Conservation (phyloP, 2,888 invertebrate genomes). For the Scaptomyza polygonia region DNA sequence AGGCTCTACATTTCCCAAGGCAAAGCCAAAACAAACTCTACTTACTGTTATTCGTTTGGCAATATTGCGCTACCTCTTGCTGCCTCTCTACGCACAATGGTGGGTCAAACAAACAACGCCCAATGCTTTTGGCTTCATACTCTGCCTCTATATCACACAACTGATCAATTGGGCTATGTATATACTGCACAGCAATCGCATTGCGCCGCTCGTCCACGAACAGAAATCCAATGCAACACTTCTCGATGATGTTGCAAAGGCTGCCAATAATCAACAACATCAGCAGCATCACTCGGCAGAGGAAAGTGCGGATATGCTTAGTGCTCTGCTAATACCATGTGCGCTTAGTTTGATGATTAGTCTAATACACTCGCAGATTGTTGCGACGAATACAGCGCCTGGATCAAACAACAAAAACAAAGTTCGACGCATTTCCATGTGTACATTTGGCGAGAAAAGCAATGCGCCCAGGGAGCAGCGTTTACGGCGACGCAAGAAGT, state of each 20-base stretch:
- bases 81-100: conserved; percentile 94
- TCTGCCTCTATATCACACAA: conserved; percentile 92
- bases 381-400: conserved; percentile 86
- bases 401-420: conserved; percentile 72
- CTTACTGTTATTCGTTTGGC: conserved; percentile 93
- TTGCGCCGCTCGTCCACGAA: conserved; percentile 40
- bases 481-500: conserved; percentile 80
- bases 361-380: conserved; percentile 92
- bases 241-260: conserved; percentile 7
- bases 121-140: conserved; percentile 89
- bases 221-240: conserved; percentile 43
- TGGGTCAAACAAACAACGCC: conserved; percentile 95
- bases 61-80: conserved; percentile 90
- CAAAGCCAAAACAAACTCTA: conserved; percentile 96
- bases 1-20: conserved; percentile 98
- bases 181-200: conserved; percentile 81
- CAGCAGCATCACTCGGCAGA: conserved; percentile 31
- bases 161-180: conserved; percentile 84
- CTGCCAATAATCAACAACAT: conserved; percentile 36
- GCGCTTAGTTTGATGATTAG: conserved; percentile 90
- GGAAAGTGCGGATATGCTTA: conserved; percentile 86
- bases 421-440: conserved; percentile 79
- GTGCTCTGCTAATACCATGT: conserved; percentile 90
- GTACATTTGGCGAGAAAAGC: conserved; percentile 59
- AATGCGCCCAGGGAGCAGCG: conserved; percentile 71